Conservation (phyloP, 2,888 invertebrate species). For the Tenthredo scrophulariae region DNA sequence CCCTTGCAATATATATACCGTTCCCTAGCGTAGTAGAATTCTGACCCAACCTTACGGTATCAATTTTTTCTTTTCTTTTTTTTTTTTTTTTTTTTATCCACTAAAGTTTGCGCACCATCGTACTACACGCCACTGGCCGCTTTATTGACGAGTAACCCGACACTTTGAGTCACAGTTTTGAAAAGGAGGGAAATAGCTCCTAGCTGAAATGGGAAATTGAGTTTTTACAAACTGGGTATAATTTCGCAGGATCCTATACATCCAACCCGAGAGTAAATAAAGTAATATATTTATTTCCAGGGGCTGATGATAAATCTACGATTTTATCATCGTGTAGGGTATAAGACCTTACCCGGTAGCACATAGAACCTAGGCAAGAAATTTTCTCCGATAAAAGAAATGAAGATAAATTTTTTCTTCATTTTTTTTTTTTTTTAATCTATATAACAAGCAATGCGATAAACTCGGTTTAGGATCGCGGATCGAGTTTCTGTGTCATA, state of each 20-base stretch:
- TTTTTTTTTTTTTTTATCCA: background rate
- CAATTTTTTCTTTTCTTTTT: background rate
- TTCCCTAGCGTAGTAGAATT: background rate
- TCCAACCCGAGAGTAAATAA: background rate
- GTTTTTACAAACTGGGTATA: background rate
- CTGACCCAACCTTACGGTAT: background rate
- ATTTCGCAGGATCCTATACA: background rate
- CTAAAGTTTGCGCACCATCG: slow-evolving; percentile 12
- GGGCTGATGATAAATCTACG: background rate
- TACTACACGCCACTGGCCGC: background rate
- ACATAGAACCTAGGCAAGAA: background rate
- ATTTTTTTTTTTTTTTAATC: background rate
- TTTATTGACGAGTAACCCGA: slow-evolving; percentile 17
- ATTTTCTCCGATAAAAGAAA: background rate
- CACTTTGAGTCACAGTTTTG: slow-evolving; percentile 5
- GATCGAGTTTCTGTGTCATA: slow-evolving; percentile 28
- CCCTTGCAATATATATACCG: background rate
- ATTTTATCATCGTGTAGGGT: too few relatives aligned
- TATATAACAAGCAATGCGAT: background rate
- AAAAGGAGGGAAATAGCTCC: background rate
- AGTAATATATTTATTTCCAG: background rate
- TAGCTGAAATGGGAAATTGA: background rate
- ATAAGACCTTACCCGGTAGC: too few relatives aligned
- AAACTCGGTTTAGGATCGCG: background rate
- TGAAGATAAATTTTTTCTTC: background rate